Evolutionary conservation across 2,888 invertebrate species (phyloP), one percentile per base, ranked within the genome.

Genomic region (Uloborus plumipes): DNA sequence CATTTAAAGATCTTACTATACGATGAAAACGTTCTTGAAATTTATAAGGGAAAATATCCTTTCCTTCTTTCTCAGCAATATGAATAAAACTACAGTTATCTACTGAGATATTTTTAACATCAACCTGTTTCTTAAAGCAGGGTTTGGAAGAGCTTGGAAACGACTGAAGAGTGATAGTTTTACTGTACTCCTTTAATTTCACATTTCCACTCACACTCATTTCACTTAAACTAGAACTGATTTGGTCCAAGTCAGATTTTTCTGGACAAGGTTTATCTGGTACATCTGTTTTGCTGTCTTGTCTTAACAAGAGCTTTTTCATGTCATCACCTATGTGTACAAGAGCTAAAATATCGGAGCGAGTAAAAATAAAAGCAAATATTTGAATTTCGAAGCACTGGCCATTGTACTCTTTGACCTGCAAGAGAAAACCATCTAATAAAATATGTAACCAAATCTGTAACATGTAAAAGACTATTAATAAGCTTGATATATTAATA

Each of bases 321-420:
- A 64, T 11, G 20, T 18, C 18, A 2, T 74, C 26, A 31, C 49
- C 26, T 16, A 66, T 15, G 50, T 58, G 31, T 2, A 73, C 62
- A 16, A 80, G 18, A 26, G 79, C 79, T 55, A 58, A 67, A 53
- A 67, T 49, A 62, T 49, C 61, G 6, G 62, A 55, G 15, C 51
- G 31, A 55, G 73, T 80, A 4, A 80, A 20, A 1, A 80, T 9
- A 64, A 67, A 80, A 18, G 72, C 73, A 69, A 69, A 47, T 58
- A 80, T 73, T 13, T 15, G 39, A n/a, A 73, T 53, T 0, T 22
- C 49, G 49, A 69, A 80, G 18, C 73, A 73, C 20, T 73, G 18
- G 0, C 79, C 79, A 69, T 80, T 73, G 47, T 67, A 22, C 20
- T 73, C 55, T 31, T 67, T 58, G 16, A 80, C 73, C 79, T 80